Percentiles rank a stretch among this genome's conserved stretches.
Evolutionary conservation across 2,888 invertebrate species (phyloP).

Genomic region (Keiferia lycopersicella): DNA sequence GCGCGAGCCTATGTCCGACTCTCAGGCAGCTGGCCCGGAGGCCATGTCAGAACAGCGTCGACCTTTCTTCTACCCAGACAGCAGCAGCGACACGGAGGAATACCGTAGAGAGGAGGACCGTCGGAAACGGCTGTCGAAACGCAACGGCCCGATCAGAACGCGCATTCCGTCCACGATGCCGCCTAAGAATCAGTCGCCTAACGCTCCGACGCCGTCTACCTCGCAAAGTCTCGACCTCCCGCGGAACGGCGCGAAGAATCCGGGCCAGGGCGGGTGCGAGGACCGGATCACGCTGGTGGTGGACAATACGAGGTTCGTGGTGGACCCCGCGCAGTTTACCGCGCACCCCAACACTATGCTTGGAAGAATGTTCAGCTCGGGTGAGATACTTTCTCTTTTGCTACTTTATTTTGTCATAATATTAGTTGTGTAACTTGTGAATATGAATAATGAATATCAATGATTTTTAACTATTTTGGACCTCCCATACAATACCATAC

Average conservation of each 20-base stretch:
- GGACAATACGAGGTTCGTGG: conserved; percentile 93
- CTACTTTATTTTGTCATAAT: background rate
- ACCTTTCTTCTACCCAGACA: conserved; percentile 81
- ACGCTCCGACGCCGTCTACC: conserved; percentile 63
- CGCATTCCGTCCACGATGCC: conserved; percentile 58
- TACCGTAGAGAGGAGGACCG: conserved; percentile 88
- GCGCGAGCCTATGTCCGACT: conserved; percentile 70
- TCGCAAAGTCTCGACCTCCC: conserved; percentile 59
- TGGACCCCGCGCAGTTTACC: conserved; percentile 95
- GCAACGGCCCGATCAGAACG: conserved; percentile 61
- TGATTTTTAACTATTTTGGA: no score
- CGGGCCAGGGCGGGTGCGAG: conserved; percentile 72
- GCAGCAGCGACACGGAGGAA: conserved; percentile 93
- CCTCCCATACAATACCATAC: no score
- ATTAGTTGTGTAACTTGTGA: no score
- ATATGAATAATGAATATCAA: no score
- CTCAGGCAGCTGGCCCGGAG: conserved; percentile 64
- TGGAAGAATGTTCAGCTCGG: conserved; percentile 98
- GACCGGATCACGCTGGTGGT: conserved; percentile 96
- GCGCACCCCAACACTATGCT: conserved; percentile 99
- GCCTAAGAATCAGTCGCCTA: conserved; percentile 61
- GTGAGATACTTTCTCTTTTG: conserved; percentile 50
- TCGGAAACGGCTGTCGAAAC: conserved; percentile 77
- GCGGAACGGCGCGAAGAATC: conserved; percentile 55
- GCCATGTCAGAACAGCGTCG: conserved; percentile 66